A percentile compares a stretch with the other conserved stretches of the same genome.
Conservation (phyloP, 2,797 vertebrate species). For the Labroides dimidiatus region DNA sequence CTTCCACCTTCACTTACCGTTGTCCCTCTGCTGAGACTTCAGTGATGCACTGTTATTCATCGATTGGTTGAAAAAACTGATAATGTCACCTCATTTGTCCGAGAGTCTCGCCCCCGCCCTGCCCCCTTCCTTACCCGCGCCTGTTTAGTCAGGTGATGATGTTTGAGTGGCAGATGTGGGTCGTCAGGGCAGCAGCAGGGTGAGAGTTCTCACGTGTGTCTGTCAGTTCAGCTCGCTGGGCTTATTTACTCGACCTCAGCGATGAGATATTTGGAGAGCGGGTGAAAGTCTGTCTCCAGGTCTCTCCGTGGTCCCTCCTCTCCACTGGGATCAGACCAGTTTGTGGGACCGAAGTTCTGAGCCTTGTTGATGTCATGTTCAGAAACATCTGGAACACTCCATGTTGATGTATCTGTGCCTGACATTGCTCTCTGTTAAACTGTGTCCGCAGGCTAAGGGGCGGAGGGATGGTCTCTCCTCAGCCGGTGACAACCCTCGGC, state of each 20-base stretch:
- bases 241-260: conserved; percentile 59
- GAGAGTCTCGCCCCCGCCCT: background rate
- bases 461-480: conserved; percentile 89
- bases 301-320: conserved; percentile 16
- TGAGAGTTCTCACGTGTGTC: conserved; percentile 77
- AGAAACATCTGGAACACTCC: no score
- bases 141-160: conserved; percentile 83
- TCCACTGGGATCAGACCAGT: conserved; percentile 34
- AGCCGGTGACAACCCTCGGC: conserved; percentile 86
- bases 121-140: conserved; percentile 11
- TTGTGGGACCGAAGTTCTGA: no score
- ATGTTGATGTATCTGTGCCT: no score
- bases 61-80: no score
- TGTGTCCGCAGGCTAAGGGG: conserved; percentile 82
- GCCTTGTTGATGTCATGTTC: no score
- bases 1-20: no score
- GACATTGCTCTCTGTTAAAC: no score
- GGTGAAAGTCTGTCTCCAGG: conserved; percentile 52
- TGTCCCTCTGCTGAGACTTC: no score
- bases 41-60: no score
- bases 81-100: no score
- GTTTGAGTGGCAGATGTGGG: conserved; percentile 81
- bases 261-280: conserved; percentile 63
- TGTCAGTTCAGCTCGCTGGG: conserved; percentile 61
- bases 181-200: conserved; percentile 53